Evolutionary conservation across 1,140 invertebrate species (phyloP).

Genomic region (Caenorhabditis brenneri): DNA sequence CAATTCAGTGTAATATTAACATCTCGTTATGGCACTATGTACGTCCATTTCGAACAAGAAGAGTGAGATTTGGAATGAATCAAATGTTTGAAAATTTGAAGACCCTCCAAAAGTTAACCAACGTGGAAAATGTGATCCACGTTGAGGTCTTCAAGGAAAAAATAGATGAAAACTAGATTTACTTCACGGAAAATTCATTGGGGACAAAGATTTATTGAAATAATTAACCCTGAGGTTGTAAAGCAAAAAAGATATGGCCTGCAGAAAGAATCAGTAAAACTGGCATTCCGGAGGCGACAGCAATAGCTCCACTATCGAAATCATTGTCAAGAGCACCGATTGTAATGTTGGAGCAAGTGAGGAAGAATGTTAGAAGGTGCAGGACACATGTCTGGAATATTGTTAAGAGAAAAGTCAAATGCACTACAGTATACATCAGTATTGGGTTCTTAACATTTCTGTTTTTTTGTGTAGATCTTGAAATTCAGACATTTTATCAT

Average conservation of each 20-base stretch:
- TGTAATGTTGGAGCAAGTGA: constrained; percentile 43
- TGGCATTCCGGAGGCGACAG: background rate
- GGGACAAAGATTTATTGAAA: no score
- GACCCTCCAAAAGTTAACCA: no score
- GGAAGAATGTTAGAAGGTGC: background rate
- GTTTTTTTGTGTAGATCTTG: no score
- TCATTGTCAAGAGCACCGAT: constrained; percentile 42
- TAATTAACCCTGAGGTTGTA: background rate
- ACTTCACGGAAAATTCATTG: no score
- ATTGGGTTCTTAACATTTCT: no score
- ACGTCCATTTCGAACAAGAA: background rate
- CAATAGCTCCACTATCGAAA: constrained; percentile 37
- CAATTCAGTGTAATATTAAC: constrained; percentile 10
- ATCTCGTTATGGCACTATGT: background rate
- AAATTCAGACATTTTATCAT: no score
- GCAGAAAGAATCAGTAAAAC: background rate
- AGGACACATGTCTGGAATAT: background rate
- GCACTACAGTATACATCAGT: no score
- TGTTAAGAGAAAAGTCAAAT: background rate
- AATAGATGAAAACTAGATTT: no score
- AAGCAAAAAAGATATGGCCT: background rate
- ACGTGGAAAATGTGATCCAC: no score
- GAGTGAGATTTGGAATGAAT: no score
- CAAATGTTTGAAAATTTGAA: no score
- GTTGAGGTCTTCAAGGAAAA: no score